Percentiles rank a stretch among this genome's conserved stretches.
phyloP scores from a whole-genome alignment of 2,888 invertebrate species.

The Polyommatus icarus region DNA sequence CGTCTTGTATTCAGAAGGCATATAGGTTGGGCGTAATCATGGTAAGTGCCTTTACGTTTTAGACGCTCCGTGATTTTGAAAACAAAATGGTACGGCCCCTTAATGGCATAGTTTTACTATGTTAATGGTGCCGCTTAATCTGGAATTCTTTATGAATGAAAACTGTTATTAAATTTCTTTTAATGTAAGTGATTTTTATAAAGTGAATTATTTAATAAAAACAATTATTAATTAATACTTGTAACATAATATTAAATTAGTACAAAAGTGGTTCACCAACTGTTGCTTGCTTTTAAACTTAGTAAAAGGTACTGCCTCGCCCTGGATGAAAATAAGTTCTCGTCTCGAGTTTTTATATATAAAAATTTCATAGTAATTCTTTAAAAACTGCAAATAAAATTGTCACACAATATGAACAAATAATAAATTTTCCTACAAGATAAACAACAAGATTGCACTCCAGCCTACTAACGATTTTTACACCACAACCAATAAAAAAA shows the following conservation, averaged over 20 bases:
- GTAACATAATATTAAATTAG: background rate
- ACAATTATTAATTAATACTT: background rate
- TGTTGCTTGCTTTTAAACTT: background rate
- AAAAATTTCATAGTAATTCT: background rate
- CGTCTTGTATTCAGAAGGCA: constrained; percentile 12
- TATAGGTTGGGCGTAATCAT: constrained; percentile 16
- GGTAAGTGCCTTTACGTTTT: background rate
- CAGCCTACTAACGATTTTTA: background rate
- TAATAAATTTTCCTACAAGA: background rate
- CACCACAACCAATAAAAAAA: background rate
- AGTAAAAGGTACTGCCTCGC: background rate
- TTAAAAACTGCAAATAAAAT: background rate
- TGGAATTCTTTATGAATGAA: background rate
- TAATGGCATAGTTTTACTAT: background rate
- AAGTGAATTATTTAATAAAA: background rate
- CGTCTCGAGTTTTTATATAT: background rate
- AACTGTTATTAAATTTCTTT: background rate
- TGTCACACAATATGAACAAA: background rate
- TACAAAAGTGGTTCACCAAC: background rate
- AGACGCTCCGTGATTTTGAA: constrained; percentile 6
- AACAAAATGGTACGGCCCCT: background rate
- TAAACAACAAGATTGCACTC: background rate
- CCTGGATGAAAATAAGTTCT: background rate
- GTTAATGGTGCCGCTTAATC: background rate
- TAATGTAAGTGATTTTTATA: background rate